A percentile compares a stretch with the other conserved stretches of the same genome.
Evolutionary conservation across 2,113 vertebrate genomes (phyloP).

Genomic region (Tachuris rubrigastra): DNA sequence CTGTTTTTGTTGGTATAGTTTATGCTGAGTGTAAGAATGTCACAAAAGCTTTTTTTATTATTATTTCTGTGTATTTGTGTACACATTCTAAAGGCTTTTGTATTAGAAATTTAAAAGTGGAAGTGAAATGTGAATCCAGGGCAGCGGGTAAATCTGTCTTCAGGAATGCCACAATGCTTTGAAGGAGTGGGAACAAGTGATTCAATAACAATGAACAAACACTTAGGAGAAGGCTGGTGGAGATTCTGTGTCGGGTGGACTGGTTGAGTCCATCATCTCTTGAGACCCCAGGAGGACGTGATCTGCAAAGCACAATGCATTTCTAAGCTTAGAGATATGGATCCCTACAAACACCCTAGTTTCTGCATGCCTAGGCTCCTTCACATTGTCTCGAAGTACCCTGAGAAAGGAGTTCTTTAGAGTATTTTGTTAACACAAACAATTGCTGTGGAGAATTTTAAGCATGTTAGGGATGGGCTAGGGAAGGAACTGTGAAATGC

Average conservation of each 20-base stretch:
- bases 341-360: neutral
- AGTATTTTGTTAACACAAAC: constrained; percentile 12
- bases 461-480: constrained; percentile 57
- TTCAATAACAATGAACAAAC: neutral
- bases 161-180: neutral
- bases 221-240: neutral
- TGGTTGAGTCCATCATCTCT: neutral
- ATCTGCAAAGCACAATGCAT: neutral
- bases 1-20: neutral
- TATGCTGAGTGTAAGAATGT: neutral
- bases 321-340: neutral
- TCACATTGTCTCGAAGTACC: neutral
- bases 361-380: neutral
- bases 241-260: neutral
- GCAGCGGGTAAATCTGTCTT: neutral
- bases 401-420: constrained; percentile 4
- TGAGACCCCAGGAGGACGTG: neutral
- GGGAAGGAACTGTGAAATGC: constrained; percentile 53
- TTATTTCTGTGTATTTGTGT: neutral
- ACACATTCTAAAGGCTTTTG: neutral
- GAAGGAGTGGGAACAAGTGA: neutral
- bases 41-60: neutral
- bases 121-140: constrained; percentile 2
- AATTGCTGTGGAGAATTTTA: constrained; percentile 57
- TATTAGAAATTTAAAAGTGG: neutral